Base-by-base conservation (phyloP, 1,140 invertebrate genomes). In the Calliopsis andreniformis region DNA sequence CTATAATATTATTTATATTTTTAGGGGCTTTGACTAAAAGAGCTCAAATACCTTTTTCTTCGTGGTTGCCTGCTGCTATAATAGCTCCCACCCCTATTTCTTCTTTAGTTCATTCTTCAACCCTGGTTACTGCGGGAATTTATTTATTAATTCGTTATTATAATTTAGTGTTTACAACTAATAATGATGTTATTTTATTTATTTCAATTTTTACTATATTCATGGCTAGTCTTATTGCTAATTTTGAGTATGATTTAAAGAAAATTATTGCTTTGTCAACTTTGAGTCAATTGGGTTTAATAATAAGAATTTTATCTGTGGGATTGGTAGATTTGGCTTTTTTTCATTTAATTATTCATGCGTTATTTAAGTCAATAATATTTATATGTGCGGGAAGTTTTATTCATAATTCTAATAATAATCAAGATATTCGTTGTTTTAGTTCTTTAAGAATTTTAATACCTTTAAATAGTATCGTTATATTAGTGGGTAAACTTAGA, bases 51-150 rank as follows among this genome's bases (percentile, higher is more conserved):
- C 94, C 94, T 61, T 96, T 96, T 94, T 94, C 94, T 83, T 92
- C 93, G 77, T 95, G 95, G 87, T 88, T 96, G 42, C 95, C 95
- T 0, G 93, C 93, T 6, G 95, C 95, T 35, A 96, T 96, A 88
- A 93, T 94, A 1, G 95, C 95, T 49, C 94, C 95, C 49, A 95
- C 94, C 18, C 94, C 95, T 51, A 93, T 96, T 79, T 95, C 95
- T 58, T 93, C 95, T 59, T 94, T 96, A 91, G 94, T 96, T 88
- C 94, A 96, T 93, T 96, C 95, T 79, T 96, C 95, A 35, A 96
- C 95, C 77, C 93, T 96, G 86, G 95, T 96, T 0, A 95, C 95
- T 42, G 94, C 94, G 0, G 95, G 95, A 0, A 92, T 96, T 78
- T 96, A 95, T 94, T 92, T 96, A 90, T 86, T 95, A 89, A 94